These are phyloP conservation scores for Lasioglossum calceatum DNA, from an alignment of 2,888 invertebrate genomes.

Conservation along the genomic window DNA sequence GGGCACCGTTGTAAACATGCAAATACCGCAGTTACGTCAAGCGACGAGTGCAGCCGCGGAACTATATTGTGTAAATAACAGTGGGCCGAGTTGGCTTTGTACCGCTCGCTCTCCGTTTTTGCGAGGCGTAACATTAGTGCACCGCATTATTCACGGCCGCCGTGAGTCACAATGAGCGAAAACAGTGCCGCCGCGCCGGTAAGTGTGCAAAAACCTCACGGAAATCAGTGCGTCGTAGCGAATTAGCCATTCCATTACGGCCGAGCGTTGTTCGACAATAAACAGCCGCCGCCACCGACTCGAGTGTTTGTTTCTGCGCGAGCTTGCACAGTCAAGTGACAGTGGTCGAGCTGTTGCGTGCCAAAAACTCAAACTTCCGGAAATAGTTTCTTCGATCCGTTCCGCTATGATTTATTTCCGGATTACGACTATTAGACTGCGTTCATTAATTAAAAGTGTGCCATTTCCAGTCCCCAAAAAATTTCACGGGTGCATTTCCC, in stretches of 20 bases:
- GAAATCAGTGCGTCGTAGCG: neutral
- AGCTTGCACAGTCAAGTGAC: neutral
- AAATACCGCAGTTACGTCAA: constrained; percentile 38
- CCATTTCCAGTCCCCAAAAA: neutral
- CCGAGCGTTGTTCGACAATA: neutral
- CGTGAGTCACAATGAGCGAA: constrained; percentile 9
- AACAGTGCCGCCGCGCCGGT: neutral
- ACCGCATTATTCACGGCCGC: constrained; percentile 22
- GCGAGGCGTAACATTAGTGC: constrained; percentile 8
- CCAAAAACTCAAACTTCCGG: neutral
- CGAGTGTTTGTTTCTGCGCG: neutral
- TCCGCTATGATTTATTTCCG: neutral
- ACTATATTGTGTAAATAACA: constrained; percentile 31
- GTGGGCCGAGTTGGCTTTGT: neutral
- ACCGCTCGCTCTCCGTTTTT: constrained; percentile 15
- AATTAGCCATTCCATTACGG: constrained; percentile 7
- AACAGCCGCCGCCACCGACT: neutral
- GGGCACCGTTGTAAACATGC: constrained; percentile 46
- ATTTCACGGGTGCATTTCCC: neutral
- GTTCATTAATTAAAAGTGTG: neutral
- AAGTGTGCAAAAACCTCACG: neutral
- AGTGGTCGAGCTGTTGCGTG: neutral
- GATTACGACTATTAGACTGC: neutral
- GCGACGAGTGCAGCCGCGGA: constrained; percentile 13
- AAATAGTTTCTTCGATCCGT: neutral